Percentiles rank a stretch among this genome's conserved stretches.
phyloP scores from a whole-genome alignment of 2,113 vertebrate genomes.

The Bubo scandiacus region DNA sequence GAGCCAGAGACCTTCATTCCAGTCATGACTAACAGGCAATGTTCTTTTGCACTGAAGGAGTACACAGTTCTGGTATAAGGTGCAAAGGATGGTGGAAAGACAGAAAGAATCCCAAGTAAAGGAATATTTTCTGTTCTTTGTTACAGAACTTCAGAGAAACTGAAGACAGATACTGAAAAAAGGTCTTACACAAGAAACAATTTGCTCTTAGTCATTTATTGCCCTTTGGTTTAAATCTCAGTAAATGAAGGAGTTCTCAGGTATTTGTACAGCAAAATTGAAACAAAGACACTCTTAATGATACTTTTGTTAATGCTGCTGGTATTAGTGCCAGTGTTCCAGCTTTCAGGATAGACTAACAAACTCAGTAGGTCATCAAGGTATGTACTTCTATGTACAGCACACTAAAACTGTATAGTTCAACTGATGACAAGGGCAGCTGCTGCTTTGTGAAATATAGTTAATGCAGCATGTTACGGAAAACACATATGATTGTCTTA shows the following conservation, averaged over 20 bases:
- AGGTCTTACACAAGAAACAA: background rate
- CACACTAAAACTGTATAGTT: background rate
- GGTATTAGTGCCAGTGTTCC: background rate
- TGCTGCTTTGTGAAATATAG: background rate
- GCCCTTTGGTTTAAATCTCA: background rate
- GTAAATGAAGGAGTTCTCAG: background rate
- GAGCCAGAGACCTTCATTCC: background rate
- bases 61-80: background rate
- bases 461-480: background rate
- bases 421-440: background rate
- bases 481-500: background rate
- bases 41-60: background rate
- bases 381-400: background rate
- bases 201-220: background rate
- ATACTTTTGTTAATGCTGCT: background rate
- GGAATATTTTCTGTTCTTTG: background rate
- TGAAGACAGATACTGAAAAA: background rate
- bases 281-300: background rate
- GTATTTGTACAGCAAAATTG: background rate
- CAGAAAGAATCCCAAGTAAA: background rate
- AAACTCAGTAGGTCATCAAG: background rate
- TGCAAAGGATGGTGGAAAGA: background rate
- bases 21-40: background rate
- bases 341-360: background rate
- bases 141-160: background rate